These are phyloP conservation scores for Volucella inflata DNA, from an alignment of 2,888 invertebrate genomes.

Conservation along the genomic window DNA sequence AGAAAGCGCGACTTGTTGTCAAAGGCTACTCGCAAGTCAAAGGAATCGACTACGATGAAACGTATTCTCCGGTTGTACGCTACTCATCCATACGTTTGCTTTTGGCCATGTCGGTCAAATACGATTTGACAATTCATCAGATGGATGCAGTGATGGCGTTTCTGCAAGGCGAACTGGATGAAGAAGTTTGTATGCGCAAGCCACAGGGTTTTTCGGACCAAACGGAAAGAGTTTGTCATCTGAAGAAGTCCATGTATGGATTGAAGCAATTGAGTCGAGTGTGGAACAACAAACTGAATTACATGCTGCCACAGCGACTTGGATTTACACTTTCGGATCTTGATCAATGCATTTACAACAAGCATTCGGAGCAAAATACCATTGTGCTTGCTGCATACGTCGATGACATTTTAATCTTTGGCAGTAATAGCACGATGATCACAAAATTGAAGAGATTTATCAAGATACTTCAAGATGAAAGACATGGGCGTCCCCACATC, in stretches of 20 bases:
- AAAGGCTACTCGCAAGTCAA: slow-evolving; percentile 66
- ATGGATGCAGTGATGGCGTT: slow-evolving; percentile 65
- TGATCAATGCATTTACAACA: too few species aligned
- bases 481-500: neutral
- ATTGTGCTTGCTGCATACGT: too few species aligned
- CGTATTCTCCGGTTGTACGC: slow-evolving; percentile 42
- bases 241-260: slow-evolving; percentile 61
- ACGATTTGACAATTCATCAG: slow-evolving; percentile 40
- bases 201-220: slow-evolving; percentile 57
- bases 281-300: slow-evolving; percentile 54
- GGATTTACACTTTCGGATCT: neutral
- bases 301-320: neutral
- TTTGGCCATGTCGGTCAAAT: slow-evolving; percentile 36
- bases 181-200: slow-evolving; percentile 52
- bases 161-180: slow-evolving; percentile 45
- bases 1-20: slow-evolving; percentile 57
- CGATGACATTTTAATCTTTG: too few species aligned
- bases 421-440: neutral
- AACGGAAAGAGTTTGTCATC: slow-evolving; percentile 36
- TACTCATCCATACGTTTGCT: slow-evolving; percentile 37
- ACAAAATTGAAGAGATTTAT: slow-evolving; percentile 18
- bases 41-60: slow-evolving; percentile 63
- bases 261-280: slow-evolving; percentile 65
- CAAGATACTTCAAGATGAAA: slow-evolving; percentile 18
- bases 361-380: too few species aligned